Conservation (phyloP, 2,797 vertebrate species). For the Catamblyrhynchus diadema region DNA sequence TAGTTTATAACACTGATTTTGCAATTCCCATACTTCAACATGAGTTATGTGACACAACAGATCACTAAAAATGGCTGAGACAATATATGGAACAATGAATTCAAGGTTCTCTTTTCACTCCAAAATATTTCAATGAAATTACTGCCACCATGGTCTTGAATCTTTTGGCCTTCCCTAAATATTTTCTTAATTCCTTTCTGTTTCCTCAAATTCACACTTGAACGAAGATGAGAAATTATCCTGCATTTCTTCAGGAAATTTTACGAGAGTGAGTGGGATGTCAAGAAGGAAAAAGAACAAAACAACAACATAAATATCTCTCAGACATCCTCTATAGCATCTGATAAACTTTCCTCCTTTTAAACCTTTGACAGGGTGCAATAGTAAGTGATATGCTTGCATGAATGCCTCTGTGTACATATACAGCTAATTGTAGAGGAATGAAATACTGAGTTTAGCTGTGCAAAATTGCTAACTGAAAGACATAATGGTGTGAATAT, state of each 20-base stretch:
- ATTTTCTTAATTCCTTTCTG: not conserved
- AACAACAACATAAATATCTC: not conserved
- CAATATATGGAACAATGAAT: not conserved
- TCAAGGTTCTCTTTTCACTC: not conserved
- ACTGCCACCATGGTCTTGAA: not conserved
- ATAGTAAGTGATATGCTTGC: not conserved
- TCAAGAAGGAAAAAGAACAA: not conserved
- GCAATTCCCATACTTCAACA: not conserved
- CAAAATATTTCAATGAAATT: not conserved
- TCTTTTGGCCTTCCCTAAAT: not conserved
- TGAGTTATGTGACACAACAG: not conserved
- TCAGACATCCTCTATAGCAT: not conserved
- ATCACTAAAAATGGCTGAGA: not conserved
- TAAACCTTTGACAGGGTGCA: not conserved
- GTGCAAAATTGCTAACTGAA: not conserved
- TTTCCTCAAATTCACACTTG: not conserved
- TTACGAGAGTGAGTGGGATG: not conserved
- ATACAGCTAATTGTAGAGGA: not conserved
- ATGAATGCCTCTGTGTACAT: not conserved
- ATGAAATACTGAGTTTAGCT: not conserved
- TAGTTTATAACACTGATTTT: not conserved
- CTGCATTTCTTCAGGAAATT: not conserved
- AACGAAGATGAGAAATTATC: not conserved
- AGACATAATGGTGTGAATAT: not conserved
- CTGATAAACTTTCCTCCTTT: not conserved